Conservation (phyloP, 1,140 invertebrate genomes). For the Zaprionus davidi region DNA sequence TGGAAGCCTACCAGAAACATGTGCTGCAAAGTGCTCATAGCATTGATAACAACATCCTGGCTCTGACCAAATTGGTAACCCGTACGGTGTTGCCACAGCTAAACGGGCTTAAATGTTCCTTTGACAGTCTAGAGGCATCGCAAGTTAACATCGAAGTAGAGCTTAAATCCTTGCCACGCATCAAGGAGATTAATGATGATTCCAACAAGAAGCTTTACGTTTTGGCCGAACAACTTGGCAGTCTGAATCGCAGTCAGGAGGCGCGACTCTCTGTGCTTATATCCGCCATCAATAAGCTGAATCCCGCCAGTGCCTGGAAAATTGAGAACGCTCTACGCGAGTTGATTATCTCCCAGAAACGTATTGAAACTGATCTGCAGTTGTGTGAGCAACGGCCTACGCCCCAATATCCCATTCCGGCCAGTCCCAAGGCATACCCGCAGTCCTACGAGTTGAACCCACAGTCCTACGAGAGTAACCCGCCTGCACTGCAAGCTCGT, state of each 20-base stretch:
- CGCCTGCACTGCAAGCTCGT: not conserved
- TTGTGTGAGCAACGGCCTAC: conserved; percentile 31
- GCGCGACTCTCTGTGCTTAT: conserved; percentile 34
- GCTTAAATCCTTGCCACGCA: conserved; percentile 43
- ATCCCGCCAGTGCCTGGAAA: conserved; percentile 54
- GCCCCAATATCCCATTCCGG: not conserved
- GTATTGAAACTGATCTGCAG: conserved; percentile 64
- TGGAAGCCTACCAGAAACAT: conserved; percentile 58
- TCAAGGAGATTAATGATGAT: conserved; percentile 47
- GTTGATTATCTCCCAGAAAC: conserved; percentile 67
- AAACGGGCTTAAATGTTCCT: conserved; percentile 64
- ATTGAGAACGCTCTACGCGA: conserved; percentile 60
- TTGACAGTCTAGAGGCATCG: conserved; percentile 62
- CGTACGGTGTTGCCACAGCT: conserved; percentile 59
- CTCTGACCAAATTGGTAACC: conserved; percentile 57
- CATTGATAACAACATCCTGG: conserved; percentile 53
- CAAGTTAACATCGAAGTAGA: conserved; percentile 69
- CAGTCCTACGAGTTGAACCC: conserved; percentile 24
- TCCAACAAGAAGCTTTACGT: conserved; percentile 48
- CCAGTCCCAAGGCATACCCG: not conserved
- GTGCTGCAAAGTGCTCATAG: conserved; percentile 44
- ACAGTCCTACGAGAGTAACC: conserved; percentile 25
- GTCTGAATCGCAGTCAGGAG: conserved; percentile 56
- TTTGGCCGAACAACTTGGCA: conserved; percentile 41
- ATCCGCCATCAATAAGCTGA: conserved; percentile 41